A percentile compares a stretch with the other conserved stretches of the same genome.
phyloP scores from a whole-genome alignment of 2,113 vertebrate genomes.

The Dicrurus megarhynchus region DNA sequence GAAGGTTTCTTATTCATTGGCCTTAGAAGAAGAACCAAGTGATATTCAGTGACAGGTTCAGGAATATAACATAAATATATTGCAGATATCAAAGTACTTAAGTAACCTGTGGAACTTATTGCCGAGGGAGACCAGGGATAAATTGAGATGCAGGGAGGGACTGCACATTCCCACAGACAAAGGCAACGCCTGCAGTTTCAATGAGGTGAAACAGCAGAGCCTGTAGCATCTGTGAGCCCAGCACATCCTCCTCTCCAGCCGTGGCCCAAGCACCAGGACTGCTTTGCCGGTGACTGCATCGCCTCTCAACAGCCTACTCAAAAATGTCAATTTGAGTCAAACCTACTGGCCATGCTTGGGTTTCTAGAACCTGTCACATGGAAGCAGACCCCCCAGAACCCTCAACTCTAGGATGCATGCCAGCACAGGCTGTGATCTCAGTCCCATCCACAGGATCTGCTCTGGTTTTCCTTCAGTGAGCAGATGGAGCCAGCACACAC shows the following conservation, averaged over 20 bases:
- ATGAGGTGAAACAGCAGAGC: background rate
- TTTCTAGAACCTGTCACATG: background rate
- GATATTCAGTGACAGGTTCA: background rate
- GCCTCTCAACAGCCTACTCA: background rate
- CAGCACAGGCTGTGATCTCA: background rate
- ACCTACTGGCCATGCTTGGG: background rate
- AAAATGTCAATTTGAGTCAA: background rate
- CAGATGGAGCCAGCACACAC: background rate
- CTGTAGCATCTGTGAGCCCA: background rate
- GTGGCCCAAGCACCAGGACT: too few relatives aligned
- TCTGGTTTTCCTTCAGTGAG: background rate
- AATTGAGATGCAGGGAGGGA: background rate
- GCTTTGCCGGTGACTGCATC: background rate
- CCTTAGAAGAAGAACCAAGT: background rate
- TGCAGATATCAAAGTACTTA: background rate
- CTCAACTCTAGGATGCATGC: rapidly evolving
- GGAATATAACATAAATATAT: background rate
- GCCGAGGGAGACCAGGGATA: background rate
- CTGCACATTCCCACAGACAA: background rate
- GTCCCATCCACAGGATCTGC: too few relatives aligned
- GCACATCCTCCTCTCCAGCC: background rate
- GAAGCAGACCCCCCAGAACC: background rate
- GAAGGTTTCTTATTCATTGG: background rate
- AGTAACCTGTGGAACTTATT: background rate
- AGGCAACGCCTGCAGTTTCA: background rate